Evolutionary conservation across 1,140 invertebrate genomes (phyloP).

Genomic region (Sycophaga agraensis): DNA sequence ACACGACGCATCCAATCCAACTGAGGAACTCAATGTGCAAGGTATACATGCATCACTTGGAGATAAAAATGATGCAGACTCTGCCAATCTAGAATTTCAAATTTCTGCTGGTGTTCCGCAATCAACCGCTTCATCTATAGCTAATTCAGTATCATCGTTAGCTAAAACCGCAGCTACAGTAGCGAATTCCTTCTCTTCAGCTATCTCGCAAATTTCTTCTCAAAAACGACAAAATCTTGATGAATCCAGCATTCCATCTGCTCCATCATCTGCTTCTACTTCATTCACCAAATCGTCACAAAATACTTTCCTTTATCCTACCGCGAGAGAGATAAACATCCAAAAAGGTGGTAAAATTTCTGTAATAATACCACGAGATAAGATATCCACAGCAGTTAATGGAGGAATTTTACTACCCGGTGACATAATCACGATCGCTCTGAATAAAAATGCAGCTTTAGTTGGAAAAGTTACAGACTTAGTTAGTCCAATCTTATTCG

Average conservation of each 20-base stretch:
- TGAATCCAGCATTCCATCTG: not conserved
- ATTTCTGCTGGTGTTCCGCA: not conserved
- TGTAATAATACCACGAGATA: constrained; percentile 23
- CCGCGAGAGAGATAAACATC: not conserved
- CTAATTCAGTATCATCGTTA: not conserved
- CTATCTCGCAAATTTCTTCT: not conserved
- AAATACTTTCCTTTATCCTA: not conserved
- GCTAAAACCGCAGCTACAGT: not conserved
- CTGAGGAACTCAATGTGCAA: not conserved
- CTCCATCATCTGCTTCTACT: not conserved
- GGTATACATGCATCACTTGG: not conserved
- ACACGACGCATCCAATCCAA: not conserved
- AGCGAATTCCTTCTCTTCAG: not conserved
- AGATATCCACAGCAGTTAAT: constrained; percentile 22
- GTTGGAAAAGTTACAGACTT: constrained; percentile 25
- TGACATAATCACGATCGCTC: constrained; percentile 28
- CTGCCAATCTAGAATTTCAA: not conserved
- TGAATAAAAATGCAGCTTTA: constrained; percentile 20
- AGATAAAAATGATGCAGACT: not conserved
- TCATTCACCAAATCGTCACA: not conserved
- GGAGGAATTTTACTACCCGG: constrained; percentile 20
- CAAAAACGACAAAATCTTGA: not conserved
- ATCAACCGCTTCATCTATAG: not conserved
- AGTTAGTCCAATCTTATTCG: constrained; percentile 29
- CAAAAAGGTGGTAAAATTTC: not conserved